Evolutionary conservation across 2,113 vertebrate species (phyloP).

Genomic region (Trogon melanurus): DNA sequence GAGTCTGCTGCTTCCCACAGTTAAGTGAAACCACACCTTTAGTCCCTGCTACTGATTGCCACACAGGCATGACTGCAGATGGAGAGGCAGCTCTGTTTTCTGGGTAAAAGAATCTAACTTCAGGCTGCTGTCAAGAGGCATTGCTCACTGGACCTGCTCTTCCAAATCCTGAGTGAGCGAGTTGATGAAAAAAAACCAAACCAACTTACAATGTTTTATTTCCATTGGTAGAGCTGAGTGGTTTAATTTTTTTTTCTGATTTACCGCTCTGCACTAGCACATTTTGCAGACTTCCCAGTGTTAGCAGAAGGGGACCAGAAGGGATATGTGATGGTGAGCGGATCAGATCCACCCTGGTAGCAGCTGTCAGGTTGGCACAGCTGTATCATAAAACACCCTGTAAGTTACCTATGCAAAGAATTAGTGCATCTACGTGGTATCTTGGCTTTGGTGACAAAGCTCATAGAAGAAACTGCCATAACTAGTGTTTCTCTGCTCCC

Average conservation of each 20-base stretch:
- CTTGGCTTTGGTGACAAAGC: not conserved
- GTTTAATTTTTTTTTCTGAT: not conserved
- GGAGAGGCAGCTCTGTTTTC: not conserved
- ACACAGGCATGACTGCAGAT: not conserved
- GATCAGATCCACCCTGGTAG: not conserved
- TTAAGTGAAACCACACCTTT: not conserved
- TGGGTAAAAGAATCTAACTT: not conserved
- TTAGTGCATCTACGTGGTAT: not conserved
- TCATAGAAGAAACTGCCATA: not conserved
- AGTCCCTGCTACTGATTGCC: not conserved
- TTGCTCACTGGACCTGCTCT: not conserved
- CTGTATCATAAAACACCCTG: not conserved
- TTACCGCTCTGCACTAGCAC: rapidly evolving
- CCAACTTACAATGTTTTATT: not conserved
- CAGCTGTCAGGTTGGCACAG: not conserved
- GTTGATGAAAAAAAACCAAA: not conserved
- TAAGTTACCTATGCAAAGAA: not conserved
- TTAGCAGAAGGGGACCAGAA: not conserved
- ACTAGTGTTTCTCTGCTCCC: not conserved
- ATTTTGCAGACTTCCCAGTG: not conserved
- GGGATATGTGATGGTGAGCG: rapidly evolving
- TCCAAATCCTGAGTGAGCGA: not conserved
- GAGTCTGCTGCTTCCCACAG: not conserved
- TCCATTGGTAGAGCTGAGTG: not conserved
- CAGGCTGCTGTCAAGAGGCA: not conserved